These are phyloP conservation scores for Limenitis arthemis DNA, from an alignment of 2,888 invertebrate species.

Conservation along the genomic window DNA sequence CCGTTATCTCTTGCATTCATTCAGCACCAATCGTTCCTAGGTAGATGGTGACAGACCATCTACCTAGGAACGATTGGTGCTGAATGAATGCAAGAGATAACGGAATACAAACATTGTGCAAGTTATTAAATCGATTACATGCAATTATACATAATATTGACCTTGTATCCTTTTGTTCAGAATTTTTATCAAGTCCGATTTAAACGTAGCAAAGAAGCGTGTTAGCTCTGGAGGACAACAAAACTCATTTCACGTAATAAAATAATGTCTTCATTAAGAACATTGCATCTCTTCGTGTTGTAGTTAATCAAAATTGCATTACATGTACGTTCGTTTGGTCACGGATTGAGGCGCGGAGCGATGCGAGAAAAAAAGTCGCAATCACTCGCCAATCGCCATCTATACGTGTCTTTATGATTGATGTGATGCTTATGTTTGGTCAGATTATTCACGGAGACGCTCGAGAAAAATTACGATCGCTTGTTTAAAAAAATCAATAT, in stretches of 20 bases:
- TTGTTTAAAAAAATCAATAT: constrained; percentile 28
- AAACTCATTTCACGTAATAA: constrained; percentile 28
- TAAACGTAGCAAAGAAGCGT: neutral
- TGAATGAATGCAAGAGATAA: constrained; percentile 1
- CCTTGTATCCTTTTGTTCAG: neutral
- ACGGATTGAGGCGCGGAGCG: constrained; percentile 38
- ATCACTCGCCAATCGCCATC: constrained; percentile 39
- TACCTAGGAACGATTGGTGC: constrained; percentile 7
- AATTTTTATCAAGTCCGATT: no score
- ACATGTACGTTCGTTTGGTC: constrained; percentile 47
- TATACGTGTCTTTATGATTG: constrained; percentile 44
- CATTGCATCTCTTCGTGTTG: constrained; percentile 39
- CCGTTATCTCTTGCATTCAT: neutral
- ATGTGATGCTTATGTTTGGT: constrained; percentile 30
- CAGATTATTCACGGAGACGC: constrained; percentile 16
- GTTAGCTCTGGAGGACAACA: constrained; percentile 20
- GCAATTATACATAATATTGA: neutral
- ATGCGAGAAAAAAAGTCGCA: constrained; percentile 40
- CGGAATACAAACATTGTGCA: neutral
- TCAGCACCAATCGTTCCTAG: constrained; percentile 8
- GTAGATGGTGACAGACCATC: no score
- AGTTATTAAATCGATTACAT: neutral
- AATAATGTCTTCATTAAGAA: constrained; percentile 55
- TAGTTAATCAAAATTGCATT: constrained; percentile 67
- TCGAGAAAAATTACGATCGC: constrained; percentile 13